Base-by-base conservation (phyloP, 2,113 vertebrate species). In the Peromyscus maniculatus region DNA sequence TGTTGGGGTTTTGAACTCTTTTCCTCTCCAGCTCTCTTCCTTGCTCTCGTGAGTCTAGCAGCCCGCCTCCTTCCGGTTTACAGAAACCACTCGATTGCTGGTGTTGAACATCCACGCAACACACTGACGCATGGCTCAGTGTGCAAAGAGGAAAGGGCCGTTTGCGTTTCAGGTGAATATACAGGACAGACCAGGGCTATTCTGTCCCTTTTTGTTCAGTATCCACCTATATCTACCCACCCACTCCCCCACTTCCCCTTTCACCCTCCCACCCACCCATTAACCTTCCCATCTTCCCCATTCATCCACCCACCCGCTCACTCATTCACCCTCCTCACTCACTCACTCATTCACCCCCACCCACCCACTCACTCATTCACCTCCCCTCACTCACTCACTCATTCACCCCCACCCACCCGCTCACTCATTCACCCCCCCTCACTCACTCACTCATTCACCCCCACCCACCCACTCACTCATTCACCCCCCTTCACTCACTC, bases 71-170 rank as follows among this genome's bases (percentile, higher is more conserved):
- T 82, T 67, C 66, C 33, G 78, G 67, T 49, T 96, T 83, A 49
- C 59, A 78, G 55, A 74, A 89, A 55, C 78, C 83, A 71, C 80
- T 94, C 94, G 96, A 62, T 82, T 89, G 80, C 80, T 91, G 92
- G 78, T 80, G 72, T 77, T 80, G 77, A 66, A 86, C 87, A 89
- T 33, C 26, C 89, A 82, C 7, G 6, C n/a, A 77, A 26, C 49
- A 74, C 16, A 7, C 28, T 82, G 78, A 87, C 89, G 82, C 7
- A 28, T 17, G 74, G 46, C 74, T 90, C 36, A 55, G 33, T 17
- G 52, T 55, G 49, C 77, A 91, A 78, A 97, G 67, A 16, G 78
- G 43, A 87, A 28, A 71, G 49, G 74, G 82, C 64, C 55, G 55
- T 9, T 59, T 24, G 55, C 39, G 43, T 39, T 89, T 91, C 43